These are phyloP conservation scores for Thera britannica DNA, from an alignment of 2,888 invertebrate genomes.

Conservation along the genomic window DNA sequence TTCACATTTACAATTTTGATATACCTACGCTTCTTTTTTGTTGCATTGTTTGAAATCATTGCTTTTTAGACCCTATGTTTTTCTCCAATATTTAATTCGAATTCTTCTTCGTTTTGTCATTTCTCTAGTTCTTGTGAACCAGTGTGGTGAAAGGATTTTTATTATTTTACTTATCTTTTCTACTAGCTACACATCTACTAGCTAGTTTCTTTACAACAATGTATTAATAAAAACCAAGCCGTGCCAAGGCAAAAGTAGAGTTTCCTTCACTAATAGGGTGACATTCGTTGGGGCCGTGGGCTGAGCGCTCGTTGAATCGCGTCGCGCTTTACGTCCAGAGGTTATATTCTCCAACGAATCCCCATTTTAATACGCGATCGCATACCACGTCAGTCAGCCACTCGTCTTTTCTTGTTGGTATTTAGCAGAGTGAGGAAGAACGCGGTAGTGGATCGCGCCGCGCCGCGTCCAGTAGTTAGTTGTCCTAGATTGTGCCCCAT, in stretches of 20 bases:
- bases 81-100: no score
- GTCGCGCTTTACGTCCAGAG: constrained; percentile 16
- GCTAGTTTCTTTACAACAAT: background rate
- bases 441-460: constrained; percentile 8
- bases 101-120: no score
- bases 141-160: background rate
- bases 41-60: background rate
- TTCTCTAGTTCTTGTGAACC: background rate
- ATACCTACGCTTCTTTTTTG: background rate
- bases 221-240: background rate
- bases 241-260: constrained; percentile 5
- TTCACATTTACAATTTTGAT: background rate
- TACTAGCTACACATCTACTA: background rate
- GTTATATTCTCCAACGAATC: constrained; percentile 16
- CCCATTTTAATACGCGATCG: constrained; percentile 8
- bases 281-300: background rate
- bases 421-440: constrained; percentile 1
- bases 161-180: no score
- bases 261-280: background rate
- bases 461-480: constrained; percentile 18
- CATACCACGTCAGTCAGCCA: constrained; percentile 4
- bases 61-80: no score
- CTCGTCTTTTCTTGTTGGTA: constrained; percentile 5
- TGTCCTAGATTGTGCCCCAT: constrained; percentile 53
- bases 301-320: background rate